phyloP scores from a whole-genome alignment of 2,888 invertebrate genomes.

The Pristionchus entomophagus region DNA sequence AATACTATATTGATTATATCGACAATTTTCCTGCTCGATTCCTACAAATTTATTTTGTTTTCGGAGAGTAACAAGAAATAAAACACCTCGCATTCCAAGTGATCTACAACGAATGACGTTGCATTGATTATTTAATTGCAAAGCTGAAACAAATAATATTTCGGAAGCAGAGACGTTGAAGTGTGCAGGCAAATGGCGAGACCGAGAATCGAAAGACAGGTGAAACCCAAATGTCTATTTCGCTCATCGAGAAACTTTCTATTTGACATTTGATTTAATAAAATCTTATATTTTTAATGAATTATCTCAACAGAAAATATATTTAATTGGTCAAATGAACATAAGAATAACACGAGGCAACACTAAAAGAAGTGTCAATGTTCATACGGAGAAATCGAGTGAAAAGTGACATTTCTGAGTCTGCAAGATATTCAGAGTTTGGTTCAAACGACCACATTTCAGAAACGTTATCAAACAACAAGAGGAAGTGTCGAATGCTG shows the following conservation, averaged over 20 bases:
- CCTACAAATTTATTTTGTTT: not conserved
- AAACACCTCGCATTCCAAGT: not conserved
- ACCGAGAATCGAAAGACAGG: not conserved
- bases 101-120: not conserved
- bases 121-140: not conserved
- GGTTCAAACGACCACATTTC: not conserved
- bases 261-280: not conserved
- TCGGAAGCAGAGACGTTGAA: too few species aligned
- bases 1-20: not conserved
- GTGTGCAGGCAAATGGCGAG: too few species aligned
- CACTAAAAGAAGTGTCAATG: not conserved
- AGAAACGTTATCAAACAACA: not conserved
- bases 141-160: too few species aligned
- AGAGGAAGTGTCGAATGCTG: too few species aligned
- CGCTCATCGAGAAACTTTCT: not conserved
- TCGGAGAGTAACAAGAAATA: too few species aligned
- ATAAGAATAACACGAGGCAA: not conserved
- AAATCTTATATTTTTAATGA: not conserved
- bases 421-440: not conserved
- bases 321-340: not conserved
- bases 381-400: not conserved
- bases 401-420: not conserved
- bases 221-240: not conserved
- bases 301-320: too few species aligned
- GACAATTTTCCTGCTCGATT: not conserved